Evolutionary conservation across 2,113 vertebrate species (phyloP), one percentile per base, ranked within the genome.

Genomic region (Myanophis thanlyinensis): DNA sequence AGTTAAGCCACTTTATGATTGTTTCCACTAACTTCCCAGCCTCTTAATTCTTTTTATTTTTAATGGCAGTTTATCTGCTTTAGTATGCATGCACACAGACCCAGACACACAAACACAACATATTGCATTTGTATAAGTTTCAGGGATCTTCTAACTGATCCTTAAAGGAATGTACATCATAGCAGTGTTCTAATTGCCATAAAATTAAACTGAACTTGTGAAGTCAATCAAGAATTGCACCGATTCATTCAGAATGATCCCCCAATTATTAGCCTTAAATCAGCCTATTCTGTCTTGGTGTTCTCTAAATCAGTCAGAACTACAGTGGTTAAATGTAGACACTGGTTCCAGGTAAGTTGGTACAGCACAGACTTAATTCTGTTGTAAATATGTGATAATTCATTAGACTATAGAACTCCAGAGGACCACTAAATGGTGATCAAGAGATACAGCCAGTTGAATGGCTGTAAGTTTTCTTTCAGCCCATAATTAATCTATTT

Each of bases 11-110:
- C 27, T 67, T 90, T 40, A 40, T 52, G 48, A 12, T 90, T 11
- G 51, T 23, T 67, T 62, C 3, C 46, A 2, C 56, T 48, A 62
- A 62, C 56, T 89, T 89, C 51, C 46, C 44, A 47, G 11, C 23
- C 44, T 62, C 92, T 40, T 27, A 89, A 35, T 93, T 93, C 73
- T 94, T 67, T 85, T 54, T 10, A 15, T 54, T 44, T 88, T 88
- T 88, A 40, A 20, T 40, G 27, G 35, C 30, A 53, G 35, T 22
- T 40, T 35, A 53, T 88, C 49, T 88, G 22, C 7, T 53, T n/a
- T n/a, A 40, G n/a, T 11, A 13, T 23, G 3, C 20, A 22, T 11
- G 6, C 9, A 35, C n/a, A 88, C 30, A 87, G 3, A 54, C 9
- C 44, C 20, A 53, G 18, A 54, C 49, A n/a, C n/a, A 35, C n/a